These are phyloP conservation scores for Apostichopus leukothele DNA, from an alignment of 53 echinoderm and acorn worm genomes.

Conservation along the genomic window DNA sequence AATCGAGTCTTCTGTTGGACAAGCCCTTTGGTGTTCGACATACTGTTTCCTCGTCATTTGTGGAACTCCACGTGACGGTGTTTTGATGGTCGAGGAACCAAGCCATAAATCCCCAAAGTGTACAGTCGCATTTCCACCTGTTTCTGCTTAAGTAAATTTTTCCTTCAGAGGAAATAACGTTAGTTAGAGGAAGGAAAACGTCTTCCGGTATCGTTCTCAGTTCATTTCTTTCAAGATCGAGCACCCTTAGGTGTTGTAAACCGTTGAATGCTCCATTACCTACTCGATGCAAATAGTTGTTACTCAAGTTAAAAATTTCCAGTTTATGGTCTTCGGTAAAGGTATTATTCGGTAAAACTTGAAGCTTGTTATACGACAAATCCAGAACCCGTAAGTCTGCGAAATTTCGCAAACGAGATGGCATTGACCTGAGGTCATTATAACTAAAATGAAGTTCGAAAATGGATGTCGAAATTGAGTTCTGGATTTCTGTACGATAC, in stretches of 20 bases:
- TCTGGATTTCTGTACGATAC: neutral
- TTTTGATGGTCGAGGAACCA: conserved; percentile 16
- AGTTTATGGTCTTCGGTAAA: neutral
- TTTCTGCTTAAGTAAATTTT: conserved; percentile 5
- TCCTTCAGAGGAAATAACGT: neutral
- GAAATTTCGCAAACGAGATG: neutral
- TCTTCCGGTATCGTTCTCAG: neutral
- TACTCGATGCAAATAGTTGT: neutral
- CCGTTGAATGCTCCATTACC: neutral
- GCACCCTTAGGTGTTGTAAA: neutral
- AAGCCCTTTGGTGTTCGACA: neutral
- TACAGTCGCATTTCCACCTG: conserved; percentile 22
- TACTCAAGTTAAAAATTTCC: conserved; percentile 1
- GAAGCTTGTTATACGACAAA: conserved; percentile 9
- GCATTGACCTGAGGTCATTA: neutral
- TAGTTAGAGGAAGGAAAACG: neutral
- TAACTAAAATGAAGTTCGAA: conserved; percentile 5
- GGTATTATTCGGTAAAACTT: neutral
- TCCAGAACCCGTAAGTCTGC: conserved; percentile 4
- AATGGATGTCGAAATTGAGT: neutral
- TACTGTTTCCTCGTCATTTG: neutral
- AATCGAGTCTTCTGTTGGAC: neutral
- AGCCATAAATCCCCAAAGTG: neutral
- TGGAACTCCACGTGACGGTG: neutral
- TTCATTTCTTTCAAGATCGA: neutral